Evolutionary conservation across 2,797 vertebrate genomes (phyloP).

Genomic region (Ambastaia sidthimunki): DNA sequence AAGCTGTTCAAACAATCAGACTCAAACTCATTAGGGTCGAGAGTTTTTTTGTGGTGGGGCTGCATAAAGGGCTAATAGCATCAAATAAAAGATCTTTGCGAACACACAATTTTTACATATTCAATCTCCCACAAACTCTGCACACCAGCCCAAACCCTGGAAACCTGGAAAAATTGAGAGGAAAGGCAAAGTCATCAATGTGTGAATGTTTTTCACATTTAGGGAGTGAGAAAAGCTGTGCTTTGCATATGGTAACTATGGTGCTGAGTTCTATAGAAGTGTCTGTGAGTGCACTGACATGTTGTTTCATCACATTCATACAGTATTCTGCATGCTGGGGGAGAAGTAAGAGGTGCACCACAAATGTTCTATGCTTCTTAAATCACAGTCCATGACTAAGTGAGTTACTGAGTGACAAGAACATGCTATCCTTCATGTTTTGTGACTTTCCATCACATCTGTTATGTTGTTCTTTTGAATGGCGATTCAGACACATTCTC

Average conservation of each 20-base stretch:
- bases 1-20: conserved; percentile 71
- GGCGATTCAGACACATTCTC: neutral
- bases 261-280: conserved; percentile 31
- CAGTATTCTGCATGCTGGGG: neutral
- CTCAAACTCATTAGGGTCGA: conserved; percentile 63
- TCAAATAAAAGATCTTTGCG: conserved; percentile 60
- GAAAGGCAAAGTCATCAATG: conserved; percentile 69
- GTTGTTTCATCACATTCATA: conserved; percentile 43
- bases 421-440: neutral
- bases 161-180: conserved; percentile 62
- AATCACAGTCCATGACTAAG: conserved; percentile 3
- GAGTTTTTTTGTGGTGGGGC: conserved; percentile 51
- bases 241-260: conserved; percentile 34
- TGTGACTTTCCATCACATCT: neutral
- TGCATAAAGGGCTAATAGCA: conserved; percentile 60
- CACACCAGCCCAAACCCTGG: conserved; percentile 63
- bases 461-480: neutral
- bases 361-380: conserved; percentile 7
- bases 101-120: conserved; percentile 58
- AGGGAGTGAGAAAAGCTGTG: conserved; percentile 46
- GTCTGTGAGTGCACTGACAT: conserved; percentile 28
- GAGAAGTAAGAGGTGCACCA: conserved; percentile 24
- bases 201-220: conserved; percentile 73
- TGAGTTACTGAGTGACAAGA: conserved; percentile 22
- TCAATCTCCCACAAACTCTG: conserved; percentile 64